Evolutionary conservation across 2,797 vertebrate genomes (phyloP), one percentile per base, ranked within the genome.

Genomic region (Alca torda): DNA sequence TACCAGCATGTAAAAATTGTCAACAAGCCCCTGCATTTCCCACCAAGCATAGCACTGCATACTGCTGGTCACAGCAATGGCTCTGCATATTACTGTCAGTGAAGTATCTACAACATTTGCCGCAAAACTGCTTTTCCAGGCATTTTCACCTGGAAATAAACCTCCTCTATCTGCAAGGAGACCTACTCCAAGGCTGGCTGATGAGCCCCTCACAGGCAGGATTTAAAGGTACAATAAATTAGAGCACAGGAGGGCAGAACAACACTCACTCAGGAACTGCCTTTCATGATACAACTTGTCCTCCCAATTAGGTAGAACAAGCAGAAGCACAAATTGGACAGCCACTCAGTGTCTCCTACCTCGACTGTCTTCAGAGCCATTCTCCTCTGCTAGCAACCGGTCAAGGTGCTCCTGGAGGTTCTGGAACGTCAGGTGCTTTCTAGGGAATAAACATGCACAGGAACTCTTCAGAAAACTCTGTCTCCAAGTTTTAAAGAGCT

Each of bases 351-450:
- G 30, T 70, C 61, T 93, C 95, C 50, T 97, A 99, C 99, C 99
- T 98, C 89, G 97, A 83, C 86, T 96, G 6, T 99, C 99, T 88
- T 99, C 99, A 0, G 96, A 93, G 56, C 96, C 73, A 16, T 93
- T 67, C 67, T 99, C 98, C 63, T 99, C 99, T 37, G 98, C 98
- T 54, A 99, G 94, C 84, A 99, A 97, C 30, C 95, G 98, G 89
- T 99, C 99, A 96, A 99, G 97, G 91, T 99, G 99, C 81, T 99
- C 97, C 37, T 98, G 98, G 6, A 99, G 98, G 69, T 99, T 99
- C 97, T 99, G 99, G 98, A 99, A 99, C 28, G 98, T 99, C 81
- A 99, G 97, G 54, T 98, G 97, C 97, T 99, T 99, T 97, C 99
- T 99, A 96, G 23, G 68, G 90, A 96, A 83, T 95, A 86, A 97